A percentile compares a stretch with the other conserved stretches of the same genome.
Conservation (phyloP, 1,140 invertebrate species). For the Drosophila subobscura region DNA sequence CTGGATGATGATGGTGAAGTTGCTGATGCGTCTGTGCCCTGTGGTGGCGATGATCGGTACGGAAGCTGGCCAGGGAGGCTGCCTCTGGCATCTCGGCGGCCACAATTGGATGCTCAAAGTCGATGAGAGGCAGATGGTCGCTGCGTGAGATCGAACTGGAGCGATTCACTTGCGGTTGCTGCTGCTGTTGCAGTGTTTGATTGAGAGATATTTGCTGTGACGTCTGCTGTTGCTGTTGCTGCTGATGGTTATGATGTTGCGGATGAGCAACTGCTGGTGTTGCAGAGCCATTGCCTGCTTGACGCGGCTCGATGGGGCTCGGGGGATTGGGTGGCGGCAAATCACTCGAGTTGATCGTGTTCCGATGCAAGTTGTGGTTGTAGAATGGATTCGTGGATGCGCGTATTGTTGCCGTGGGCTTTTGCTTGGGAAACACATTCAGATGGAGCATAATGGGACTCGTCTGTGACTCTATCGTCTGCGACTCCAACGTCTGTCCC, state of each 20-base stretch:
- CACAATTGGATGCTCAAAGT: slow-evolving; percentile 81
- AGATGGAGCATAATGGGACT: slow-evolving; percentile 75
- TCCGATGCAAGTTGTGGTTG: slow-evolving; percentile 55
- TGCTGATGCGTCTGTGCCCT: slow-evolving; percentile 1
- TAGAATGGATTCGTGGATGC: slow-evolving; percentile 76
- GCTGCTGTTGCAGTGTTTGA: slow-evolving; percentile 28
- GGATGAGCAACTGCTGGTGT: background rate
- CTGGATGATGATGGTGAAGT: background rate
- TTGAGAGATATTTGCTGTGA: slow-evolving; percentile 24
- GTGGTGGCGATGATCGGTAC: slow-evolving; percentile 28
- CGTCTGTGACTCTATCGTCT: slow-evolving; percentile 46
- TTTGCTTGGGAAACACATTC: slow-evolving; percentile 79
- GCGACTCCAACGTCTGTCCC: slow-evolving; percentile 33
- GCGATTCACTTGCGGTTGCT: slow-evolving; percentile 42
- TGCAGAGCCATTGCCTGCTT: slow-evolving; percentile 24
- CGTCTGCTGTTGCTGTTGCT: slow-evolving; percentile 9
- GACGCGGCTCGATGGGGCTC: slow-evolving; percentile 69
- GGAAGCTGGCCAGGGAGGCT: slow-evolving; percentile 39
- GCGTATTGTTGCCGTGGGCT: slow-evolving; percentile 45
- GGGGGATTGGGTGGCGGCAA: slow-evolving; percentile 55
- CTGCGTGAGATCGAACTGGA: slow-evolving; percentile 72
- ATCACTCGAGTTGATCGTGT: slow-evolving; percentile 48
- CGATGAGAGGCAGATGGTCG: slow-evolving; percentile 66
- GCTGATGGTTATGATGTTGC: slow-evolving; percentile 22
- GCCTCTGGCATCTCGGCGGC: slow-evolving; percentile 59